phyloP scores from a whole-genome alignment of 2,113 vertebrate species.

The Cyanoramphus novaezelandiae region DNA sequence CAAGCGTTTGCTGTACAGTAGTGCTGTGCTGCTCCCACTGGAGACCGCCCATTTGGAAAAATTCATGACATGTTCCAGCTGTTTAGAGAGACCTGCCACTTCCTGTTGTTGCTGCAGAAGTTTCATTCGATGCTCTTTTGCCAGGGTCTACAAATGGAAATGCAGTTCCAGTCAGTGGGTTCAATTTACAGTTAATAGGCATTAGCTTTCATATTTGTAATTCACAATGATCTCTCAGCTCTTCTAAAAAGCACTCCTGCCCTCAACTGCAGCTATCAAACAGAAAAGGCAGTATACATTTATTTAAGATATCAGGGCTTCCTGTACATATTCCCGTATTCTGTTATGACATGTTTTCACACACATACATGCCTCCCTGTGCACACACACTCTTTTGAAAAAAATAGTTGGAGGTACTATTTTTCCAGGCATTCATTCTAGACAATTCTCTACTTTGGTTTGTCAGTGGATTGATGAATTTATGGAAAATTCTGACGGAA shows the following conservation, averaged over 20 bases:
- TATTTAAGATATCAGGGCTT: not conserved
- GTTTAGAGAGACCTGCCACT: constrained; percentile 87
- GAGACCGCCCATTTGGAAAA: constrained; percentile 97
- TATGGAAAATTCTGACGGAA: not conserved
- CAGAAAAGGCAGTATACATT: not conserved
- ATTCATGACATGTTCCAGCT: constrained; percentile 94
- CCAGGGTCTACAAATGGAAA: constrained; percentile 81
- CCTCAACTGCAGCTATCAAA: not conserved
- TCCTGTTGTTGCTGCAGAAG: constrained; percentile 95
- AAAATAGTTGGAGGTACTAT: not conserved
- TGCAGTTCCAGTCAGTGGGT: constrained; percentile 1
- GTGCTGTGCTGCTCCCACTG: constrained; percentile 92
- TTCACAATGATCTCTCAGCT: not conserved
- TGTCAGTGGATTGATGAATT: not conserved
- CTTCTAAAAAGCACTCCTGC: not conserved
- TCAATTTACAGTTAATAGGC: not conserved
- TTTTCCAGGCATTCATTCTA: not conserved
- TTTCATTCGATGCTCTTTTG: constrained; percentile 90
- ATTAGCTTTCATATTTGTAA: not conserved
- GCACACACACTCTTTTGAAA: not conserved
- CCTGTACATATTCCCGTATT: not conserved
- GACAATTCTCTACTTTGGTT: not conserved
- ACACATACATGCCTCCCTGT: not conserved
- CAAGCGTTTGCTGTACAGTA: constrained; percentile 93
- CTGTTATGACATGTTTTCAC: not conserved